phyloP scores from a whole-genome alignment of 2,888 invertebrate species.

The Dyspetes luteomarginatus region DNA sequence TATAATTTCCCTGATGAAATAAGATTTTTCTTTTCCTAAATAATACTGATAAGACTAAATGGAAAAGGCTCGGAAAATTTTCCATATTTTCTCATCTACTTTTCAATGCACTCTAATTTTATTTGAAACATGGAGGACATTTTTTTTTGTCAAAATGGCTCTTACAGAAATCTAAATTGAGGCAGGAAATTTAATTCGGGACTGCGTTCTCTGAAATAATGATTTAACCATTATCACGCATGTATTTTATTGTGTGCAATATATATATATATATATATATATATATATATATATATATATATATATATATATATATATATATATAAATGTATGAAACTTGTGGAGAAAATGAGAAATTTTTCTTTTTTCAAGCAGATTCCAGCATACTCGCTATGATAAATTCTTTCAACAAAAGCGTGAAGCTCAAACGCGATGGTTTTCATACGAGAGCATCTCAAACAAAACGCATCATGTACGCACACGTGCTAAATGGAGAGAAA shows the following conservation, averaged over 20 bases:
- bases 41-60: too few relatives aligned
- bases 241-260: not conserved
- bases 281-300: too few relatives aligned
- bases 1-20: too few relatives aligned
- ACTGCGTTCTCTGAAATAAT: not conserved
- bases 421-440: constrained; percentile 38
- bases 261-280: too few relatives aligned
- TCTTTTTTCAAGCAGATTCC: constrained; percentile 1
- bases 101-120: not conserved
- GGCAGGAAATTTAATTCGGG: not conserved
- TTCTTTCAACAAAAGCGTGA: constrained; percentile 57
- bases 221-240: not conserved
- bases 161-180: too few relatives aligned
- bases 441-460: constrained; percentile 12
- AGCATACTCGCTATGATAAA: constrained; percentile 12
- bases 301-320: too few relatives aligned
- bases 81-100: not conserved
- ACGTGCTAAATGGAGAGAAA: constrained; percentile 38
- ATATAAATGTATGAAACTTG: not conserved
- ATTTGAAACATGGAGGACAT: not conserved
- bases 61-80: constrained; percentile 2
- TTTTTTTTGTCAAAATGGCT: not conserved
- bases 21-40: too few relatives aligned
- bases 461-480: not conserved
- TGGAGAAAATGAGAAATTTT: constrained; percentile 44